A percentile compares a stretch with the other conserved stretches of the same genome.
These are phyloP conservation scores for Philantomba maxwellii DNA, from an alignment of 2,113 vertebrate species.

Conservation along the genomic window DNA sequence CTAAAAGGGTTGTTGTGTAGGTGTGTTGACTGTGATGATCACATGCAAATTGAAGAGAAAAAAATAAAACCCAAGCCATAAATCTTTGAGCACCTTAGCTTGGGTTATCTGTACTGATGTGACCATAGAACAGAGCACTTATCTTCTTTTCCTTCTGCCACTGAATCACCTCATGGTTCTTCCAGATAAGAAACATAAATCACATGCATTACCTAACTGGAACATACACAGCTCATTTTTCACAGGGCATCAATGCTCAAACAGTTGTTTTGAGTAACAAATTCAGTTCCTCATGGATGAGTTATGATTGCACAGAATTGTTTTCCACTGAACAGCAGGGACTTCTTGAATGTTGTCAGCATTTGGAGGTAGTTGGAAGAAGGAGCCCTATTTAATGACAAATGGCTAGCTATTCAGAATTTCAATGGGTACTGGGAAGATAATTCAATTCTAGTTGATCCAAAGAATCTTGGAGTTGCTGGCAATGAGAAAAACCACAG, in stretches of 20 bases:
- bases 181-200: constrained; percentile 13
- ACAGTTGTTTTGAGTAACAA: neutral
- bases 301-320: neutral
- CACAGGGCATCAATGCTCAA: neutral
- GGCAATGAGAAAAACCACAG: neutral
- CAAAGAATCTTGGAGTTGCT: neutral
- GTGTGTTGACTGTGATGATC: neutral
- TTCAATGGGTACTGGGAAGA: neutral
- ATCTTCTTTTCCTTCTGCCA: constrained; percentile 23
- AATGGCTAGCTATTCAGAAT: neutral
- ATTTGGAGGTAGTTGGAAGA: neutral
- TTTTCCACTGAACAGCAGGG: neutral
- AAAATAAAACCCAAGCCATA: neutral
- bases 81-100: neutral
- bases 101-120: neutral
- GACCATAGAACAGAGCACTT: accelerated
- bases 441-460: neutral
- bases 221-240: neutral
- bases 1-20: neutral
- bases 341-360: neutral
- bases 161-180: constrained; percentile 5
- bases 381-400: neutral
- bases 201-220: neutral
- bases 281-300: neutral
- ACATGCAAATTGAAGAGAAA: neutral